phyloP scores from a whole-genome alignment of 2,888 invertebrate species.

The Smittia aterrima region DNA sequence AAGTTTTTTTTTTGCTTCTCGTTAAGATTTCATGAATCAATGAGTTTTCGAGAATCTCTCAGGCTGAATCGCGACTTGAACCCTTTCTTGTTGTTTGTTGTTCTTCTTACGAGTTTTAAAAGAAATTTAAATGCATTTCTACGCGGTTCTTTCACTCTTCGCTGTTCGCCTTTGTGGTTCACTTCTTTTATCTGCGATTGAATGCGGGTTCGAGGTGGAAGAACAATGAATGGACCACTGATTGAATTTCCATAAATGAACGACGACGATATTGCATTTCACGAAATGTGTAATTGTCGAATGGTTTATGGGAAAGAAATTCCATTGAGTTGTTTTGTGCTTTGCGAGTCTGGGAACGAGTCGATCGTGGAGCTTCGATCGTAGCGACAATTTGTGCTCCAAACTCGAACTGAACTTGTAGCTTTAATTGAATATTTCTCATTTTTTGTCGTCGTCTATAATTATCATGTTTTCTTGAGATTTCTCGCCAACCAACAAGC shows the following conservation, averaged over 20 bases:
- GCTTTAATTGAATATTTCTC: neutral
- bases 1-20: neutral
- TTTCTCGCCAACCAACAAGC: too few species aligned
- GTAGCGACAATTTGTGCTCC: too few species aligned
- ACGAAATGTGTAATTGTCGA: neutral
- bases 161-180: neutral
- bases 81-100: neutral
- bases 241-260: conserved; percentile 34
- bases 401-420: too few species aligned
- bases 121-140: conserved; percentile 11
- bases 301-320: conserved; percentile 19
- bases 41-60: neutral
- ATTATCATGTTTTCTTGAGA: neutral
- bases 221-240: conserved; percentile 19
- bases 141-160: neutral
- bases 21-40: neutral
- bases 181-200: neutral
- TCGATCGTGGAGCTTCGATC: too few species aligned
- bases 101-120: too few species aligned
- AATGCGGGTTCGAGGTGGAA: neutral
- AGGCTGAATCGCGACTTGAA: neutral
- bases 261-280: conserved; percentile 7
- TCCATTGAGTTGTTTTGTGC: neutral
- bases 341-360: neutral
- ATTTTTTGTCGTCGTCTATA: neutral